Base-by-base conservation (phyloP, 2,797 vertebrate genomes). In the Esox lucius region DNA sequence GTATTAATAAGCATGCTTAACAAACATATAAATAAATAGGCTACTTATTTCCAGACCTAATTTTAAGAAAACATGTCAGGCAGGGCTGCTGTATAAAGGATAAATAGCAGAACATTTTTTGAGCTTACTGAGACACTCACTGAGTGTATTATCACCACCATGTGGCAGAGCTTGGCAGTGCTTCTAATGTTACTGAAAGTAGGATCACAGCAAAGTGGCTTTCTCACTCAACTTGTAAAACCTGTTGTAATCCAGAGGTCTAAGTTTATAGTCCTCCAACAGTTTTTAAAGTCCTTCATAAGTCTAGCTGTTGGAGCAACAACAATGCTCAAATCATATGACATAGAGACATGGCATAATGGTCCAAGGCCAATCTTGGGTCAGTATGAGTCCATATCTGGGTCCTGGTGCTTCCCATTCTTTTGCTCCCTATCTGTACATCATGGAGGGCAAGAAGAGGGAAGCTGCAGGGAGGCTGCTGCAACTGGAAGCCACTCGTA, bases 121-220 rank as follows among this genome's bases (percentile, higher is more conserved):
- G 28, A 26, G 13, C 13, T 26, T 28, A 65, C 16, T 16, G 24
- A 56, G 39, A 65, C 65, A 11, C 26, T 66, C 51, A 11, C 26
- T 66, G 71, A 78, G 46, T 17, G 48, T 13, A 70, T 70, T 70
- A 59, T 28, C 70, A 70, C 76, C 80, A 65, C 74, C 76, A 22
- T 70, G 76, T 73, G 80, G 70, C 49, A 61, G 16, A 56, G 26
- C n/a, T 35, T 28, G 48, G 7, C n/a, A 68, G 49, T 62, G 65
- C 35, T 28, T 65, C 62, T 33, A 17, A 17, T 16, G 26, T 3
- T 31, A 22, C 49, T 53, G 17, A 53, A 8, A 19, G 49, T 53
- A 22, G 1, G 56, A 46, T 12, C 42, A 46, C 9, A 26, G 17
- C 24, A 33, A 28, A 65, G 28, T 66, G 16, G 28, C 16, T 2